These are phyloP conservation scores for Tachysurus vachellii DNA, from an alignment of 2,113 vertebrate species.

Conservation along the genomic window DNA sequence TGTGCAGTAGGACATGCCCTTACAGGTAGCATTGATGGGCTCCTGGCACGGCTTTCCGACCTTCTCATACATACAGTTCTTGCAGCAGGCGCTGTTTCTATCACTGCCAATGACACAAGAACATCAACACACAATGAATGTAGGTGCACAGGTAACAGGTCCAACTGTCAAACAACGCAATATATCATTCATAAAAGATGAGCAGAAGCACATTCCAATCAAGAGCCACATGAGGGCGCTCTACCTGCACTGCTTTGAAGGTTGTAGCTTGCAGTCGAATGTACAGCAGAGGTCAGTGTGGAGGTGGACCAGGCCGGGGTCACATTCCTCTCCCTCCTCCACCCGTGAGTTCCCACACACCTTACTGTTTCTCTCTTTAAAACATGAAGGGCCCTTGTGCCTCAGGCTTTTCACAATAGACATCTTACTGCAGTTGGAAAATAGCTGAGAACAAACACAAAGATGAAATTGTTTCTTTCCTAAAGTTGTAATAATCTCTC, in stretches of 20 bases:
- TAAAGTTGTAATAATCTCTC: background rate
- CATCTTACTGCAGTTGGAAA: slow-evolving; percentile 92
- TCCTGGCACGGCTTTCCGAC: slow-evolving; percentile 89
- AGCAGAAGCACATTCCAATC: background rate
- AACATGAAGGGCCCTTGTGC: slow-evolving; percentile 85
- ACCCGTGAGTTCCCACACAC: slow-evolving; percentile 96
- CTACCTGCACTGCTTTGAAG: slow-evolving; percentile 84
- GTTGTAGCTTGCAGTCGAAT: slow-evolving; percentile 76
- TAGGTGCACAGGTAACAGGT: background rate
- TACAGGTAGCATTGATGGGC: slow-evolving; percentile 92
- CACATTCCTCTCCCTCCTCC: slow-evolving; percentile 90
- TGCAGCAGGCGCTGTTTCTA: slow-evolving; percentile 73
- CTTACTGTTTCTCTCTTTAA: slow-evolving; percentile 86
- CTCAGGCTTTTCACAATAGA: slow-evolving; percentile 87
- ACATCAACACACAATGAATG: background rate
- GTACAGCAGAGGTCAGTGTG: slow-evolving; percentile 85
- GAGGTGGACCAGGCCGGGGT: slow-evolving; percentile 87
- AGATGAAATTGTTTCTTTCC: background rate
- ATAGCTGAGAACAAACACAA: slow-evolving; percentile 74
- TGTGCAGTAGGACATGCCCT: slow-evolving; percentile 90
- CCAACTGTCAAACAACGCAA: background rate
- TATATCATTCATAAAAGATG: background rate
- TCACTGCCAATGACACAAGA: slow-evolving; percentile 56
- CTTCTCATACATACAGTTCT: slow-evolving; percentile 81
- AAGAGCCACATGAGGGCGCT: slow-evolving; percentile 33